Conservation (phyloP, 2,797 vertebrate species). For the Micrastur ruficollis region DNA sequence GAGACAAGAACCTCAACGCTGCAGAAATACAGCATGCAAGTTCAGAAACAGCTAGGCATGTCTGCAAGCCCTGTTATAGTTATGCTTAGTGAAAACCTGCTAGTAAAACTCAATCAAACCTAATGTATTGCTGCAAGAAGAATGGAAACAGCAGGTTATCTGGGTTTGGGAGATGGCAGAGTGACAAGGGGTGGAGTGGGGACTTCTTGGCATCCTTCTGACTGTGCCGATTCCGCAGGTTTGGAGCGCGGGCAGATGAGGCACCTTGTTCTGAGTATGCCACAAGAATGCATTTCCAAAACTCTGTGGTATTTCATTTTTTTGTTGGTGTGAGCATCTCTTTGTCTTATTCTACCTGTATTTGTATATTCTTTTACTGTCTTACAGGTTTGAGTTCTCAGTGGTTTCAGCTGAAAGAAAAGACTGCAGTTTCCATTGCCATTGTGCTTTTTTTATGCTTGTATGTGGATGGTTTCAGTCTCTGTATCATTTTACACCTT, state of each 20-base stretch:
- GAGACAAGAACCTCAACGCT: rapidly evolving
- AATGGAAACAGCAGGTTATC: not conserved
- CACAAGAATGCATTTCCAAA: not conserved
- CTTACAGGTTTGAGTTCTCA: rapidly evolving
- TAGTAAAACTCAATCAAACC: not conserved
- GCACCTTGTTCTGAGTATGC: not conserved
- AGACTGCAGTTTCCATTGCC: too few relatives aligned
- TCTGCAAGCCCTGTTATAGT: not conserved
- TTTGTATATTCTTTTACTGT: not conserved
- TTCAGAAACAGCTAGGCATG: not conserved
- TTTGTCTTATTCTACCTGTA: not conserved
- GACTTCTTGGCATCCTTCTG: not conserved
- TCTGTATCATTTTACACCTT: not conserved
- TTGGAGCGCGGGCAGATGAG: not conserved
- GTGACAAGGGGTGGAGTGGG: not conserved
- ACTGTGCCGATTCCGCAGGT: not conserved
- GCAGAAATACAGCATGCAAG: rapidly evolving
- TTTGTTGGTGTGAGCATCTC: not conserved
- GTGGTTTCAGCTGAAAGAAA: not conserved
- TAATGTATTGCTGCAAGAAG: rapidly evolving
- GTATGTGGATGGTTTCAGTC: not conserved
- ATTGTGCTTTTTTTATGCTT: not conserved
- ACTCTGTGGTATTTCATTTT: rapidly evolving
- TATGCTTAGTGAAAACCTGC: not conserved
- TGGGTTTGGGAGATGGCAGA: rapidly evolving